These are phyloP conservation scores for Suncus etruscus DNA, from an alignment of 2,113 vertebrate genomes.

Conservation along the genomic window DNA sequence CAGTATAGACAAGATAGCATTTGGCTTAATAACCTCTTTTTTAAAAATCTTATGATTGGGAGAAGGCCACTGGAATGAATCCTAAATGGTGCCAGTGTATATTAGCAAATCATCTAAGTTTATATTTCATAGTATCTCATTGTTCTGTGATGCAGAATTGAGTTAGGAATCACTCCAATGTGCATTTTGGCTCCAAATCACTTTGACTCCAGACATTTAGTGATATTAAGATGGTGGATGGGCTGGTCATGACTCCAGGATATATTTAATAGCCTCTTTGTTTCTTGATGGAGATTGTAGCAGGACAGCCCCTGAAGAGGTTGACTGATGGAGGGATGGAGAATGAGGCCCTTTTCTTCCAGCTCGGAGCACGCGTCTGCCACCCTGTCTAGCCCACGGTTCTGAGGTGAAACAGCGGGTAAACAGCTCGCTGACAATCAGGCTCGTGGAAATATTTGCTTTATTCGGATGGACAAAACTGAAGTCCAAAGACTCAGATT, in stretches of 20 bases:
- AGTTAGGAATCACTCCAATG: background rate
- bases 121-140: background rate
- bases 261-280: background rate
- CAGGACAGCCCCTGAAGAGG: too few relatives aligned
- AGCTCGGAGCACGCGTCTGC: too few relatives aligned
- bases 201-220: background rate
- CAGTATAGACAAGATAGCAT: background rate
- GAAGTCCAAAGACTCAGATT: too few relatives aligned
- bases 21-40: background rate
- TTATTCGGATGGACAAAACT: too few relatives aligned
- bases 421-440: too few relatives aligned
- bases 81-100: background rate
- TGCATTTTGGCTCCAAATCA: background rate
- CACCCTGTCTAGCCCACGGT: too few relatives aligned
- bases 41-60: background rate
- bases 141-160: background rate
- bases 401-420: too few relatives aligned
- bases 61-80: conserved; percentile 16
- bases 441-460: too few relatives aligned
- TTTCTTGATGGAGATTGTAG: background rate
- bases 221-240: background rate
- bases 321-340: too few relatives aligned
- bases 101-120: background rate
- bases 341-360: too few relatives aligned
- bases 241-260: background rate